Conservation (phyloP, 2,797 vertebrate species). For the Sebastes hubbsi region DNA sequence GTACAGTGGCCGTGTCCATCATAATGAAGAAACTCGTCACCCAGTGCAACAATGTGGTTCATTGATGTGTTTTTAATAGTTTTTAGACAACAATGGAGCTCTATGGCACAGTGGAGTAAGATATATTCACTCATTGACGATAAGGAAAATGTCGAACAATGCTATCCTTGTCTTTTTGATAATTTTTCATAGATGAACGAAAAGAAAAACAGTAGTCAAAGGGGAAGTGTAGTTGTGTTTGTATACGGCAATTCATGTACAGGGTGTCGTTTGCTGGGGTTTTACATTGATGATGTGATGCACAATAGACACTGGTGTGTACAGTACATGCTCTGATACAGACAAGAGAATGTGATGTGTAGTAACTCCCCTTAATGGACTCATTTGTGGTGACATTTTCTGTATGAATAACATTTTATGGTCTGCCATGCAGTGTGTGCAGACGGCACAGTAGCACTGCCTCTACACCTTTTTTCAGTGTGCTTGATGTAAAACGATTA, state of each 20-base stretch:
- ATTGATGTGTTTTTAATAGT: background rate
- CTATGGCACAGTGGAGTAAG: background rate
- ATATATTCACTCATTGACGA: background rate
- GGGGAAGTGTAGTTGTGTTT: background rate
- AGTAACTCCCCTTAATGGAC: background rate
- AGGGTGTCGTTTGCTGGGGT: background rate
- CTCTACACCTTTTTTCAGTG: background rate
- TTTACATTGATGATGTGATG: background rate
- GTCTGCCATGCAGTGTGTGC: background rate
- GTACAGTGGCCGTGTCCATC: background rate
- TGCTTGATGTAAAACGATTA: background rate
- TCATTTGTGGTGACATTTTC: background rate
- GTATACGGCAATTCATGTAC: background rate
- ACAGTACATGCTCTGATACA: background rate
- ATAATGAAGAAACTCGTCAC: background rate
- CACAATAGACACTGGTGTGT: background rate
- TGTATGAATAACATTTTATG: background rate
- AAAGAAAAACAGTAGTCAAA: background rate
- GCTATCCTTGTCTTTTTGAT: background rate
- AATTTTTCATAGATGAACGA: background rate
- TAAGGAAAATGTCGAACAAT: background rate
- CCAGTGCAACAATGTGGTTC: background rate
- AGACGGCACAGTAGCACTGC: background rate
- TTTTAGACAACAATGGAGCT: slow-evolving; percentile 1
- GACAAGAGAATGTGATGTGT: background rate